Percentiles rank a stretch among this genome's conserved stretches.
Evolutionary conservation across 2,888 invertebrate genomes (phyloP).

Genomic region (Pterostichus madidus): DNA sequence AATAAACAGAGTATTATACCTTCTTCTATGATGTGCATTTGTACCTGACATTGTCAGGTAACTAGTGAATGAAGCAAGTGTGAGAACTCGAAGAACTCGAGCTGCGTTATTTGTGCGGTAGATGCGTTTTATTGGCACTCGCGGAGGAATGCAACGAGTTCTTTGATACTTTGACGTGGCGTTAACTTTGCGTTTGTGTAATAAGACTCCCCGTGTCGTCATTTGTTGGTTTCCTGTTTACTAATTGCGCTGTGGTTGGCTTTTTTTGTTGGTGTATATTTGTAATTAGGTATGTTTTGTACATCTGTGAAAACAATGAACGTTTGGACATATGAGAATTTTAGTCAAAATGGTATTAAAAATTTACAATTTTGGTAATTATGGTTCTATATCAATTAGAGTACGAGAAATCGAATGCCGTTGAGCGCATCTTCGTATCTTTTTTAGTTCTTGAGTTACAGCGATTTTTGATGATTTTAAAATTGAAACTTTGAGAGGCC

Average conservation of each 20-base stretch:
- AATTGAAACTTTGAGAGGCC: too few species aligned
- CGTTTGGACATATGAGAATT: too few species aligned
- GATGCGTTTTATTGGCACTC: constrained; percentile 49
- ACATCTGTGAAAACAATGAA: too few species aligned
- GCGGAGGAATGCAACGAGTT: constrained; percentile 42
- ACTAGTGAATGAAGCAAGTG: constrained; percentile 28
- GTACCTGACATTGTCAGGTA: constrained; percentile 28
- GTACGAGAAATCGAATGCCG: too few species aligned
- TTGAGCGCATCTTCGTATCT: too few species aligned
- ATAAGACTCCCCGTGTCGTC: constrained; percentile 48
- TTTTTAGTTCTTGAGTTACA: too few species aligned
- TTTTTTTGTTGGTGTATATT: not conserved
- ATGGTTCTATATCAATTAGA: too few species aligned
- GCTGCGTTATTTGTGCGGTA: constrained; percentile 35
- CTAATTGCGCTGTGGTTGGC: constrained; percentile 4
- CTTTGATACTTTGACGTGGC: constrained; percentile 39
- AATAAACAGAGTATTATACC: constrained; percentile 21
- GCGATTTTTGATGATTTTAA: too few species aligned
- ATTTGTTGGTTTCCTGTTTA: constrained; percentile 42
- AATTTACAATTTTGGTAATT: too few species aligned
- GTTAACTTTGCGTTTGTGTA: constrained; percentile 46
- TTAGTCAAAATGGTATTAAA: too few species aligned
- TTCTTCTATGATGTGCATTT: constrained; percentile 4
- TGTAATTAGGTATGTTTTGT: not conserved
- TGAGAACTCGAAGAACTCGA: constrained; percentile 3